Base-by-base conservation (phyloP, 1,140 invertebrate genomes). In the Drosophila equinoxialis region DNA sequence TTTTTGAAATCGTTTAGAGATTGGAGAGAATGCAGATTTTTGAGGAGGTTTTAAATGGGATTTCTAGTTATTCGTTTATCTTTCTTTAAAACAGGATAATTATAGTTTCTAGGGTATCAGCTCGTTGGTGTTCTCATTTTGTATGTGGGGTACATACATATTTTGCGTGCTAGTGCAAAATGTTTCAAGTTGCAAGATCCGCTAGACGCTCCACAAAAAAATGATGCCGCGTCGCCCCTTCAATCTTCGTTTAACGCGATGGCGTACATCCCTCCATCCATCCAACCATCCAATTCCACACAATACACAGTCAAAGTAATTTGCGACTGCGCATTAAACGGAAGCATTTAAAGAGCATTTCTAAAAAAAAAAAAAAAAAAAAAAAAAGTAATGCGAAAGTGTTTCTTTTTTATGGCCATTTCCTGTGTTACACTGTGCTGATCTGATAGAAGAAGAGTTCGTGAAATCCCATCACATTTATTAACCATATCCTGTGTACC, bases 261-360 rank as follows among this genome's bases (percentile, higher is more conserved):
- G 30, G 26, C n/a, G 26, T 20, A n/a, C 13, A 17, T 6, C 42
- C 30, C 66, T 30, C 30, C 30, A 30, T 30, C 26, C 26, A 30
- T 35, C 13, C 41, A 45, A 6, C 6, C 5, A 45, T 48, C 3
- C 45, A 23, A 51, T 51, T 51, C 45, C 45, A 23, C 17, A 51
- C 6, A 30, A n/a, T 48, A 30, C 14, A 64, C 8, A 30, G 20
- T 48, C 20, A 20, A 61, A 42, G 8, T 58, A 72, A 71, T 72
- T 71, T 71, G 80, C 71, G 65, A 71, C 67, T 82, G 74, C 65
- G 74, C 74, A 75, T 77, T 39, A 20, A 71, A 58, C 79, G 71
- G 68, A 82, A 71, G 75, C 80, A 60, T 71, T 75, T 54, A 51
- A 67, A 59, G 35, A 59, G 74, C 75, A 77, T 65, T 70, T 64